phyloP scores from a whole-genome alignment of 2,888 invertebrate species.

The Thecocarcelia acutangulata region DNA sequence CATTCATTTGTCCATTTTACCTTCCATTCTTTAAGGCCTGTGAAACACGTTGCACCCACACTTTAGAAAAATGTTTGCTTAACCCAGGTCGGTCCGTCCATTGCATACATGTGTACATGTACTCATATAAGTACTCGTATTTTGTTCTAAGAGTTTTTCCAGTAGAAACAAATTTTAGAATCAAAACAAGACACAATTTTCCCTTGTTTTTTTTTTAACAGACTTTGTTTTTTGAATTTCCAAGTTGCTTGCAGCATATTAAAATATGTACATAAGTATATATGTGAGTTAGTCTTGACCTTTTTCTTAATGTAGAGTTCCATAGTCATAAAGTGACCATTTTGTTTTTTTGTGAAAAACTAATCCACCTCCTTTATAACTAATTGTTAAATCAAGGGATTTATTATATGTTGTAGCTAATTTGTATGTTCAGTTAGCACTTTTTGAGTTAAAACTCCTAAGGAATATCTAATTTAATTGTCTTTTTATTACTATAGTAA shows the following conservation, averaged over 20 bases:
- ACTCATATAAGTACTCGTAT: too few relatives aligned
- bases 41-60: constrained; percentile 65
- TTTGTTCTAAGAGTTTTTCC: constrained; percentile 50
- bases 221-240: constrained; percentile 44
- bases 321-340: constrained; percentile 25
- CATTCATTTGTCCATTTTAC: neutral
- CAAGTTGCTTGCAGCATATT: constrained; percentile 28
- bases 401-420: constrained; percentile 6
- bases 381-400: constrained; percentile 32
- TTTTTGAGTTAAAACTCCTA: neutral
- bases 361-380: constrained; percentile 30
- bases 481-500: neutral
- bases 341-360: constrained; percentile 24
- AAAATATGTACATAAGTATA: neutral
- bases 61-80: constrained; percentile 17
- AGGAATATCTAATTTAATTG: constrained; percentile 57
- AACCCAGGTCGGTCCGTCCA: constrained; percentile 15
- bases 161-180: constrained; percentile 48
- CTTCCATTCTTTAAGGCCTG: constrained; percentile 28
- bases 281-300: constrained; percentile 22
- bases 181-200: constrained; percentile 39
- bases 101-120: too few relatives aligned
- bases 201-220: neutral
- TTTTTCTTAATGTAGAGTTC: constrained; percentile 30
- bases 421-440: constrained; percentile 49